Base-by-base conservation (phyloP, 2,113 vertebrate genomes). In the Gulo gulo region DNA sequence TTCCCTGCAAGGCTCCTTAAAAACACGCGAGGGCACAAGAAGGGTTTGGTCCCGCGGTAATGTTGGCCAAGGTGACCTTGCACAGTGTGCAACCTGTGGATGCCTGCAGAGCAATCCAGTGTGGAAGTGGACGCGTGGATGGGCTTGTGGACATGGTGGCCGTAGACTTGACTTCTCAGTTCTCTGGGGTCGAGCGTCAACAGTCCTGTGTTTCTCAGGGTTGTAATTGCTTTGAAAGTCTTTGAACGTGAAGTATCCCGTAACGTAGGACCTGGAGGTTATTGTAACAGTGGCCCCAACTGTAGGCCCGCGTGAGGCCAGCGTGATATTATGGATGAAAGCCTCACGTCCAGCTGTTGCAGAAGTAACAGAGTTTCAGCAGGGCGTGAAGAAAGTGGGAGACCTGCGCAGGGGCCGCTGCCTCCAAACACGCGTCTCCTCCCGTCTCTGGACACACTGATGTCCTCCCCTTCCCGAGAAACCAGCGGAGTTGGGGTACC, bases 71-170 rank as follows among this genome's bases (percentile, higher is more conserved):
- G 14, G 24, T 18, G 15, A 65, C 55, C 7, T 47, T 1, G 3
- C 20, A 15, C 20, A 29, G 15, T 15, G 10, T 21, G 16, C 1
- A 3, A 7, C 36, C 21, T 34, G 0, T 29, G 11, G 0, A 42
- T 52, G 18, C 8, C 4, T 59, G 23, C 16, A 1, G 7, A 91
- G 47, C 5, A 23, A 18, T 31, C 31, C 34, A 3, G 15, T 20
- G 12, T 31, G 61, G 45, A 18, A 5, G 24, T 21, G 67, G 74
- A 29, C 1, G 0, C 2, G 0, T 13, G 0, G 10, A 4, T 11
- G 55, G 45, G 36, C 55, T n/a, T 45, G 3, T 34, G 24, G 26
- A 31, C 8, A 14, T 2, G 21, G 24, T 47, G 11, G 2, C 34
- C 29, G 11, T 67, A 82, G 47, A 36, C 39, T 7, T 34, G 15